Percentiles rank a stretch among this genome's conserved stretches.
Evolutionary conservation across 2,888 invertebrate genomes (phyloP).

Genomic region (Trichogramma evanescens): DNA sequence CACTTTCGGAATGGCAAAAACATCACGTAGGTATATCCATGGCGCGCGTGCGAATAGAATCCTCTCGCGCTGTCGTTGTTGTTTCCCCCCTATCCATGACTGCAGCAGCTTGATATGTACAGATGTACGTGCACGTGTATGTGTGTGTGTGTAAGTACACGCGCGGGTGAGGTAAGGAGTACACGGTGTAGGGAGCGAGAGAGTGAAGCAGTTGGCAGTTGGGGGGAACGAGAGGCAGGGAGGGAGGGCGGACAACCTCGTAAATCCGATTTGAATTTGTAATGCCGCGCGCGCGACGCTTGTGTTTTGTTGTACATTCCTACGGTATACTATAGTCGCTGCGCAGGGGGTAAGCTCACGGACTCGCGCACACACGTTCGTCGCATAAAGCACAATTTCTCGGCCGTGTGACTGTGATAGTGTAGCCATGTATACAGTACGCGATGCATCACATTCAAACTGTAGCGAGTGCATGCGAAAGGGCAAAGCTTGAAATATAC

Average conservation of each 20-base stretch:
- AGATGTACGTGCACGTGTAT: no score
- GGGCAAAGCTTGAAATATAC: no score
- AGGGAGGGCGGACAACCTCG: slow-evolving; percentile 17
- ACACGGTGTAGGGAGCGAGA: no score
- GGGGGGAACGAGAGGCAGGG: not conserved
- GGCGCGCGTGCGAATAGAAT: slow-evolving; percentile 6
- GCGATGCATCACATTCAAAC: no score
- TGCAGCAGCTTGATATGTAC: no score
- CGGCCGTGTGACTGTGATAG: slow-evolving; percentile 14
- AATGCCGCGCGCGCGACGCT: slow-evolving; percentile 21
- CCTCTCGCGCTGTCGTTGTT: not conserved
- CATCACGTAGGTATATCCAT: slow-evolving; percentile 4
- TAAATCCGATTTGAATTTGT: slow-evolving; percentile 26
- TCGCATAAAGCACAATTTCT: slow-evolving; percentile 38
- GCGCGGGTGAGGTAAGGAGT: no score
- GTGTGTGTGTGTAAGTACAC: no score
- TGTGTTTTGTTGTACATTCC: slow-evolving; percentile 16
- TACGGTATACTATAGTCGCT: slow-evolving; percentile 2
- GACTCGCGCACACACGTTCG: slow-evolving; percentile 33
- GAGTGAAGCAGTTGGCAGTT: not conserved
- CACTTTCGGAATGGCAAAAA: not conserved
- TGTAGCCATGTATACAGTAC: no score
- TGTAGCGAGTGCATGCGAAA: no score
- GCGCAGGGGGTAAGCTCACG: slow-evolving; percentile 13
- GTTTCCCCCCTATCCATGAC: no score